Evolutionary conservation across 2,888 invertebrate genomes (phyloP).

Genomic region (Cheilosia vernalis): DNA sequence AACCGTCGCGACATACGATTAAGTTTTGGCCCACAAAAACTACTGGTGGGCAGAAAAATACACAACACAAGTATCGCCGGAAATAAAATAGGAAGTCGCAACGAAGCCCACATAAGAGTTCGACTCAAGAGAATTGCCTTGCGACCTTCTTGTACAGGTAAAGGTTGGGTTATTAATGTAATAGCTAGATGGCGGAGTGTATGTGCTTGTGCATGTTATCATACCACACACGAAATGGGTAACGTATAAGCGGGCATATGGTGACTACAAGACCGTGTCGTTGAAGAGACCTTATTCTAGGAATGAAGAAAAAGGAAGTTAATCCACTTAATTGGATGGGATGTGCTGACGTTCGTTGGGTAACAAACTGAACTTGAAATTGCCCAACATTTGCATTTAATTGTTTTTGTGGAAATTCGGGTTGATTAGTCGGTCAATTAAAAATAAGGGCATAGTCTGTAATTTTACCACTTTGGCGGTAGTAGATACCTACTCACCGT

Average conservation of each 20-base stretch:
- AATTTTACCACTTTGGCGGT: background rate
- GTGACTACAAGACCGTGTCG: conserved; percentile 30
- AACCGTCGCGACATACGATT: conserved; percentile 33
- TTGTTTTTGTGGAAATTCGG: conserved; percentile 35
- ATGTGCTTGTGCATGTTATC: conserved; percentile 62
- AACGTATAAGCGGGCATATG: conserved; percentile 48
- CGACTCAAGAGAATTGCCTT: conserved; percentile 42
- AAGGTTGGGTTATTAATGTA: conserved; percentile 51
- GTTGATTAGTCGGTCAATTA: conserved; percentile 22
- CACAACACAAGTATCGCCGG: conserved; percentile 30
- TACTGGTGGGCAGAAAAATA: conserved; percentile 25
- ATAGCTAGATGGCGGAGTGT: conserved; percentile 33
- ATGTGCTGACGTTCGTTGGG: conserved; percentile 18
- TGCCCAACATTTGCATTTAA: conserved; percentile 61
- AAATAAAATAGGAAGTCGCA: conserved; percentile 69
- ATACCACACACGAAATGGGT: conserved; percentile 61
- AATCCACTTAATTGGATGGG: conserved; percentile 68
- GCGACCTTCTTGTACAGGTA: conserved; percentile 67
- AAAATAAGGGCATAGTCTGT: conserved; percentile 5
- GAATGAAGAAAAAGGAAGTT: conserved; percentile 63
- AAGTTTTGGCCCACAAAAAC: conserved; percentile 2
- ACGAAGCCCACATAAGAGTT: conserved; percentile 62
- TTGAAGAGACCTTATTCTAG: conserved; percentile 43
- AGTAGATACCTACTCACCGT: too few species aligned
- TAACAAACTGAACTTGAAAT: conserved; percentile 60